These are phyloP conservation scores for Eumeta japonica DNA, from an alignment of 1,140 invertebrate species.

Conservation along the genomic window DNA sequence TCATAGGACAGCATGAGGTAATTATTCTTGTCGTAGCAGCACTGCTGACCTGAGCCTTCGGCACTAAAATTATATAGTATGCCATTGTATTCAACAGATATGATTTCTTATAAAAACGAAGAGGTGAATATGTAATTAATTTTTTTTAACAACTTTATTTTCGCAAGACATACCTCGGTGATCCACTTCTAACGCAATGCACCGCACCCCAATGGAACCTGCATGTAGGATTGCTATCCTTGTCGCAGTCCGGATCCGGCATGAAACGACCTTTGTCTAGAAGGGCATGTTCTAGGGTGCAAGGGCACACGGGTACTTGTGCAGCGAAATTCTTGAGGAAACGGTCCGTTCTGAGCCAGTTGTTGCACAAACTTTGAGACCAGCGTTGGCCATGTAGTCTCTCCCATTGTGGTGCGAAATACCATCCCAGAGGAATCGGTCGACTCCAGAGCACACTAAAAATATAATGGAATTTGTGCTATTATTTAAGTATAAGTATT, in stretches of 20 bases:
- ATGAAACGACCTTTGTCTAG: constrained; percentile 89
- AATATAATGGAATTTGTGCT: constrained; percentile 7
- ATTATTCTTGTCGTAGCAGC: constrained; percentile 91
- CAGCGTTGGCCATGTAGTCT: constrained; percentile 73
- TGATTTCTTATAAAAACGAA: no score
- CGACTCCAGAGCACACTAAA: constrained; percentile 81
- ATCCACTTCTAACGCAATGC: constrained; percentile 89
- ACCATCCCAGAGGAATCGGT: constrained; percentile 90
- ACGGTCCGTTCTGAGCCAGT: constrained; percentile 85
- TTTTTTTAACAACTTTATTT: neutral
- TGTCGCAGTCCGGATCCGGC: constrained; percentile 89
- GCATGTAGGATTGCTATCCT: constrained; percentile 86
- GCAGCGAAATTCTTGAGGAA: constrained; percentile 87
- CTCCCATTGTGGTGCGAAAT: constrained; percentile 87
- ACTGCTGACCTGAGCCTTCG: constrained; percentile 93
- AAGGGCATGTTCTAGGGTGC: constrained; percentile 85
- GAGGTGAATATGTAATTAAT: constrained; percentile 1
- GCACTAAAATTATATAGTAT: constrained; percentile 53
- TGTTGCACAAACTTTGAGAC: constrained; percentile 78
- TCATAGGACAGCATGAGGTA: constrained; percentile 92
- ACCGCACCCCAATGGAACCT: constrained; percentile 83
- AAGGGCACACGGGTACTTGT: constrained; percentile 86
- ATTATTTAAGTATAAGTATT: constrained; percentile 2
- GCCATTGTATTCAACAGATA: no score
- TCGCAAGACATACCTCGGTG: constrained; percentile 73